These are phyloP conservation scores for Galeopsomyia nigrocyanea DNA, from an alignment of 2,888 invertebrate genomes.

Conservation along the genomic window DNA sequence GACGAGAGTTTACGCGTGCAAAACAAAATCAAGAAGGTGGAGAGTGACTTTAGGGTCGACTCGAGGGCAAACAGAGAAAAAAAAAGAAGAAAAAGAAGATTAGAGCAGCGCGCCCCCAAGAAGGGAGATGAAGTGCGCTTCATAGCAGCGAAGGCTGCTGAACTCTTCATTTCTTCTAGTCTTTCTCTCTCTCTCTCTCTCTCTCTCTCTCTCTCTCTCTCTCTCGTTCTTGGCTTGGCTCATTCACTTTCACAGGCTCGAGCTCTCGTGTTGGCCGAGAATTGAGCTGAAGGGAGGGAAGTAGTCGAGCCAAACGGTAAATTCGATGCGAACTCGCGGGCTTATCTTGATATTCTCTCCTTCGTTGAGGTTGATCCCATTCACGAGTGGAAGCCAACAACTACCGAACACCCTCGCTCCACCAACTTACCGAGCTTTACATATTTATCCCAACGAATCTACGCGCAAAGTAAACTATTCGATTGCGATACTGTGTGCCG, in stretches of 20 bases:
- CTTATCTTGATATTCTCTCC: slow-evolving; percentile 55
- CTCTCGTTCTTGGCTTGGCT: slow-evolving; percentile 16
- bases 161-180: slow-evolving; percentile 22
- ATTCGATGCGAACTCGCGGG: slow-evolving; percentile 34
- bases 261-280: slow-evolving; percentile 3
- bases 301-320: slow-evolving; percentile 9
- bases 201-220: slow-evolving; percentile 7
- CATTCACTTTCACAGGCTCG: not conserved
- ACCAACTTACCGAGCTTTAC: no score
- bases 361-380: slow-evolving; percentile 50
- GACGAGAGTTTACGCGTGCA: not conserved
- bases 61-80: slow-evolving; percentile 19
- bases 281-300: slow-evolving; percentile 30
- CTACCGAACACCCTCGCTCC: no score
- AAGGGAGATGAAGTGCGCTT: slow-evolving; percentile 39
- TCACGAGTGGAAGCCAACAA: slow-evolving; percentile 35
- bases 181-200: slow-evolving; percentile 7
- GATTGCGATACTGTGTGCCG: no score
- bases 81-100: slow-evolving; percentile 31
- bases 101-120: slow-evolving; percentile 22
- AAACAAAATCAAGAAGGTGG: slow-evolving; percentile 15
- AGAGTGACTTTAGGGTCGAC: slow-evolving; percentile 31
- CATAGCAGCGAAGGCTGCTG: slow-evolving; percentile 29
- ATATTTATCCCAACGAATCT: no score
- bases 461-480: no score